A percentile compares a stretch with the other conserved stretches of the same genome.
These are phyloP conservation scores for Ophraella communa DNA, from an alignment of 2,888 invertebrate genomes.

Conservation along the genomic window DNA sequence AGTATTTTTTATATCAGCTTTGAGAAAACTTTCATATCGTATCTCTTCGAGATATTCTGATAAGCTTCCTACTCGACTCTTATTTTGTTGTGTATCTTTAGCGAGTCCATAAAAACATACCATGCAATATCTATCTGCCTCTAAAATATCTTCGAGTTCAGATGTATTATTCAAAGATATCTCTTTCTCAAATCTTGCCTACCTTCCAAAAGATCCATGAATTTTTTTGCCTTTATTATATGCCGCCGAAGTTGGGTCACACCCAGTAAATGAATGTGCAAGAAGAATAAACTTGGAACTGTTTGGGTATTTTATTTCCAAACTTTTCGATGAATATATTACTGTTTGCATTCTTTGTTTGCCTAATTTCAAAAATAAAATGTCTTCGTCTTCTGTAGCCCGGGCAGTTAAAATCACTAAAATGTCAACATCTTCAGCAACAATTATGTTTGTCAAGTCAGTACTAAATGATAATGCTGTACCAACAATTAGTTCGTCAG, in stretches of 20 bases:
- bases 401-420: background rate
- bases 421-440: background rate
- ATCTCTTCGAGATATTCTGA: background rate
- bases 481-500: background rate
- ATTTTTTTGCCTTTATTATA: conserved; percentile 14
- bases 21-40: background rate
- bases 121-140: background rate
- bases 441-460: background rate
- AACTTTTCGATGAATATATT: background rate
- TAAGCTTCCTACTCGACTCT: background rate
- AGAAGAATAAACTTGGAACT: background rate
- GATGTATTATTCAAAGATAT: background rate
- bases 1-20: no score
- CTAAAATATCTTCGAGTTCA: background rate
- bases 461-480: background rate
- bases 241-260: conserved; percentile 9
- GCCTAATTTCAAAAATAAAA: background rate
- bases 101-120: no score
- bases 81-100: no score
- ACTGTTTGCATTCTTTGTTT: background rate
- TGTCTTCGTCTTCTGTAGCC: background rate
- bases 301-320: background rate
- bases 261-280: conserved; percentile 1
- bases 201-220: conserved; percentile 10
- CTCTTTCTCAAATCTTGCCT: background rate